phyloP scores from a whole-genome alignment of 1,140 invertebrate genomes.

The Drosophila navojoa region DNA sequence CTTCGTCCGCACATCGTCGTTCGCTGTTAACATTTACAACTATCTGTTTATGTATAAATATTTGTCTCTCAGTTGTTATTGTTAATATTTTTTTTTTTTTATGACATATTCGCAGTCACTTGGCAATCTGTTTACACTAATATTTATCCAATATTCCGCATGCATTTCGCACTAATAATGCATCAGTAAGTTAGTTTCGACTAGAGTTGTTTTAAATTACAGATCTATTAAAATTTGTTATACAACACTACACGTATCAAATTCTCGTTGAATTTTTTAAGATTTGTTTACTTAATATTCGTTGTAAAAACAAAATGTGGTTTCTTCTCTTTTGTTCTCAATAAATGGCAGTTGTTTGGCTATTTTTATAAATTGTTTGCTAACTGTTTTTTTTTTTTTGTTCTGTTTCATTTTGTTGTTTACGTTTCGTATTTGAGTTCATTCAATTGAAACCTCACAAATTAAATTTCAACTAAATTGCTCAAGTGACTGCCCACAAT shows the following conservation, averaged over 20 bases:
- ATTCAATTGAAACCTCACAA: constrained; percentile 65
- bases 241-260: constrained; percentile 61
- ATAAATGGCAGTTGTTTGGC: constrained; percentile 83
- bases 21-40: constrained; percentile 38
- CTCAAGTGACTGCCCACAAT: constrained; percentile 68
- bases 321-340: constrained; percentile 28
- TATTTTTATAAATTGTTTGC: constrained; percentile 53
- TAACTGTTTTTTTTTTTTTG: too few relatives aligned
- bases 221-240: constrained; percentile 61
- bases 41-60: constrained; percentile 63
- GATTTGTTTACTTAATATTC: constrained; percentile 15
- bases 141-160: constrained; percentile 42
- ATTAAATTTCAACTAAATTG: constrained; percentile 54
- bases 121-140: constrained; percentile 54
- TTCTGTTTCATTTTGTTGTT: not conserved
- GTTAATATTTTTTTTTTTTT: constrained; percentile 25
- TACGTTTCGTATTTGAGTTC: constrained; percentile 10
- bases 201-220: constrained; percentile 52
- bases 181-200: constrained; percentile 39
- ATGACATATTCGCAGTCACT: constrained; percentile 71
- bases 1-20: not conserved
- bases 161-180: constrained; percentile 41
- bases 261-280: constrained; percentile 60
- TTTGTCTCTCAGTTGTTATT: constrained; percentile 46
- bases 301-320: constrained; percentile 66